Conservation (phyloP, 2,113 vertebrate species). For the Toxostoma redivivum region DNA sequence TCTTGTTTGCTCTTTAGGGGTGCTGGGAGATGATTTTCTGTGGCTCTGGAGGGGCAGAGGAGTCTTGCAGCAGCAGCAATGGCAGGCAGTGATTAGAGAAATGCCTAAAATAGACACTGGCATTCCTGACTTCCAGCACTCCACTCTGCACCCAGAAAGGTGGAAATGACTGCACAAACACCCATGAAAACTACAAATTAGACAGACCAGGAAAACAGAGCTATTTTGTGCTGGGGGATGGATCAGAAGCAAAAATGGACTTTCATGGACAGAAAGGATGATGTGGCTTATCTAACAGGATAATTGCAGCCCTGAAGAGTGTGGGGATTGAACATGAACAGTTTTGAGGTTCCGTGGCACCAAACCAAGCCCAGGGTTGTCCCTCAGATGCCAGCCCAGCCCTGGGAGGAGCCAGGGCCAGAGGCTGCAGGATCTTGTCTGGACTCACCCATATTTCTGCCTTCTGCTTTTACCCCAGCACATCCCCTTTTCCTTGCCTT, state of each 20-base stretch:
- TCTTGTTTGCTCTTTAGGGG: neutral
- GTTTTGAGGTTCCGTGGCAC: neutral
- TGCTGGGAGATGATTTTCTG: neutral
- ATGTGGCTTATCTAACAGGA: neutral
- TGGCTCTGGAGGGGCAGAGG: neutral
- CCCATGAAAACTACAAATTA: neutral
- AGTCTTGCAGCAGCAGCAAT: neutral
- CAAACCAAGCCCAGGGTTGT: neutral
- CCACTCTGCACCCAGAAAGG: no score
- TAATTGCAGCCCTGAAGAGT: neutral
- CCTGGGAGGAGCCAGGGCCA: neutral
- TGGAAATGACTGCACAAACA: neutral
- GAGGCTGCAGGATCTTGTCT: neutral
- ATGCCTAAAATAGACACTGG: neutral
- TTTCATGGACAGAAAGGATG: neutral
- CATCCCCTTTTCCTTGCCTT: neutral
- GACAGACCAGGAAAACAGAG: neutral
- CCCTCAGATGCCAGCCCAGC: neutral
- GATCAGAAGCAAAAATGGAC: neutral
- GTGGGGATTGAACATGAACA: no score
- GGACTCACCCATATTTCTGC: neutral
- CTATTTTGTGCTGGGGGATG: neutral
- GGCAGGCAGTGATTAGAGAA: neutral
- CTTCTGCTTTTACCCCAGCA: neutral
- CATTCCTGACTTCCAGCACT: neutral